These are phyloP conservation scores for Merodon equestris DNA, from an alignment of 2,888 invertebrate genomes.

Conservation along the genomic window DNA sequence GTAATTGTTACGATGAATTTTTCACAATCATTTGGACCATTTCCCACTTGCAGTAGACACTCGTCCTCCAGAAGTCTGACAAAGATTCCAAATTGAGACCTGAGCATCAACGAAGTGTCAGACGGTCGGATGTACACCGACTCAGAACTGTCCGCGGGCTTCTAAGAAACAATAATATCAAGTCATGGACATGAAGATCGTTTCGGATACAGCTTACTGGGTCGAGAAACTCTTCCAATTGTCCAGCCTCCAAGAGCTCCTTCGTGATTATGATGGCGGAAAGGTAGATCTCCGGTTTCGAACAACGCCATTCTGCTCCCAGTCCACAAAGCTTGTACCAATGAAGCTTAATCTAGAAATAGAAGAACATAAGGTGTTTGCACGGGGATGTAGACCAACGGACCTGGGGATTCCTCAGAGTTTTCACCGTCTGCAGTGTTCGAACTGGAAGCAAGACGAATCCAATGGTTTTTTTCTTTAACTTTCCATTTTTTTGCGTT, in stretches of 20 bases:
- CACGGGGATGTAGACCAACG: background rate
- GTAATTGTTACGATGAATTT: conserved; percentile 75
- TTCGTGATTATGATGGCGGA: conserved; percentile 83
- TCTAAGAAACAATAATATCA: conserved; percentile 56
- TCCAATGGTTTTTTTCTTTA: conserved; percentile 82
- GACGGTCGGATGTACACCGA: conserved; percentile 43
- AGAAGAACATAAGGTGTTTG: background rate
- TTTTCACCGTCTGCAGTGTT: conserved; percentile 84
- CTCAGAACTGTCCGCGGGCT: conserved; percentile 37
- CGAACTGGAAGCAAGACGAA: conserved; percentile 85
- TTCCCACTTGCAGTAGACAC: conserved; percentile 77
- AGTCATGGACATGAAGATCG: background rate
- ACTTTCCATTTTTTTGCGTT: conserved; percentile 80
- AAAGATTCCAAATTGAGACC: conserved; percentile 76
- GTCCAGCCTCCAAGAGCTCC: conserved; percentile 71
- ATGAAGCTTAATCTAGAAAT: conserved; percentile 80
- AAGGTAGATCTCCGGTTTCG: conserved; percentile 83
- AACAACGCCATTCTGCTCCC: conserved; percentile 80
- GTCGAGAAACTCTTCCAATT: conserved; percentile 72
- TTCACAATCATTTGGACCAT: conserved; percentile 75
- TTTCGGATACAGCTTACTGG: conserved; percentile 64
- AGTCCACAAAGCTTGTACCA: conserved; percentile 84
- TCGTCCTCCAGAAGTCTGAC: conserved; percentile 75
- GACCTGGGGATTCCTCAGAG: conserved; percentile 78
- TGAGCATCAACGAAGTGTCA: conserved; percentile 75